A percentile compares a stretch with the other conserved stretches of the same genome.
These are phyloP conservation scores for Triplophysa bombifrons DNA, from an alignment of 2,797 vertebrate genomes.

Conservation along the genomic window DNA sequence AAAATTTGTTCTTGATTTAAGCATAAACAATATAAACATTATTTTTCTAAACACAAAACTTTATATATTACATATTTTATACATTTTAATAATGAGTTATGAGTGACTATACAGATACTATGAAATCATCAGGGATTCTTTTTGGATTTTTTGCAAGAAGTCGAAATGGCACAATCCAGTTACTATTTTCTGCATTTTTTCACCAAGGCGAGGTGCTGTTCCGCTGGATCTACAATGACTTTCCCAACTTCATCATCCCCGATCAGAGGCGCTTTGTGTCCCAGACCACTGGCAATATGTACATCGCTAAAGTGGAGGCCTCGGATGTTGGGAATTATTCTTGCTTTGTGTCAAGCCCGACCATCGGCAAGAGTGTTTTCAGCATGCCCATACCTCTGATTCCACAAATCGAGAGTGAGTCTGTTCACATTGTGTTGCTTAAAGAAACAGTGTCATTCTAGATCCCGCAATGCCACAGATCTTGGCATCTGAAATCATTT, in stretches of 20 bases:
- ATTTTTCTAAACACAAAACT: too few species aligned
- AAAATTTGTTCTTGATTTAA: too few species aligned
- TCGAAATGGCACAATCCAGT: too few species aligned
- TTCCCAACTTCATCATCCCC: conserved; percentile 90
- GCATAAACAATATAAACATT: too few species aligned
- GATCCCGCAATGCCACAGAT: neutral
- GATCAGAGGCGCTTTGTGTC: conserved; percentile 93
- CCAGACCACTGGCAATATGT: conserved; percentile 93
- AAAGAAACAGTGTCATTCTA: neutral
- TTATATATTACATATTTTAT: too few species aligned
- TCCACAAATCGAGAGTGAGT: conserved; percentile 86
- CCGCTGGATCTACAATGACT: conserved; percentile 96
- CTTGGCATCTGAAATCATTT: neutral
- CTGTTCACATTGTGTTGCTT: neutral
- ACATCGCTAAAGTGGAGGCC: conserved; percentile 94
- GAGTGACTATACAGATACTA: too few species aligned
- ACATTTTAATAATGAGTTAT: too few species aligned
- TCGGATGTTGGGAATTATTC: conserved; percentile 96
- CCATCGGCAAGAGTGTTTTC: conserved; percentile 94
- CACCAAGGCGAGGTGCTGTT: conserved; percentile 89
- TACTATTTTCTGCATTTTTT: neutral
- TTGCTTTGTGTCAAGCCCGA: conserved; percentile 93
- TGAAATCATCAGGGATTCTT: too few species aligned
- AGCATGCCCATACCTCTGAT: conserved; percentile 94
- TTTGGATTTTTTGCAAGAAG: too few species aligned